phyloP scores from a whole-genome alignment of 2,113 vertebrate genomes.

The Rhinopomastus cyanomelas region DNA sequence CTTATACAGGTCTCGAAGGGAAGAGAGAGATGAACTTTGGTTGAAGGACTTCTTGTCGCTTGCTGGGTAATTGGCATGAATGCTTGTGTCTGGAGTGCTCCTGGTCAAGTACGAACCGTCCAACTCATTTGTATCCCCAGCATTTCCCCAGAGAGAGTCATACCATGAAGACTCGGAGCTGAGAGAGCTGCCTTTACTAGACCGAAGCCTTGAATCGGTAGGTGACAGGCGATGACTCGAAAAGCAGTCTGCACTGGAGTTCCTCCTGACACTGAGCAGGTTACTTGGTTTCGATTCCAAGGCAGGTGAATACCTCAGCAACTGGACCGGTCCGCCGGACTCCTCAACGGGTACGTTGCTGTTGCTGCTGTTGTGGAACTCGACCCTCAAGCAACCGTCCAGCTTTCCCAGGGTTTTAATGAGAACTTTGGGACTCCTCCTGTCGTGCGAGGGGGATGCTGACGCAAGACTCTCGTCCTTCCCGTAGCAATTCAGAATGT shows the following conservation, averaged over 20 bases:
- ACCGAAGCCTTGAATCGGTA: slow-evolving; percentile 80
- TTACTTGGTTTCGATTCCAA: slow-evolving; percentile 73
- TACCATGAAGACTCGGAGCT: slow-evolving; percentile 96
- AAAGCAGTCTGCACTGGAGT: slow-evolving; percentile 60
- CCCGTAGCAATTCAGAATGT: slow-evolving; percentile 75
- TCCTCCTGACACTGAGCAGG: slow-evolving; percentile 65
- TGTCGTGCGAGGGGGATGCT: slow-evolving; percentile 74
- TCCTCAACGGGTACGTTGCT: slow-evolving; percentile 69
- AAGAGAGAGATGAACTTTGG: slow-evolving; percentile 81
- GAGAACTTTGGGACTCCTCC: slow-evolving; percentile 89
- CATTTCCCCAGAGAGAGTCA: slow-evolving; percentile 90
- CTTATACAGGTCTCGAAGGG: slow-evolving; percentile 83
- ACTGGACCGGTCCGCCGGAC: slow-evolving; percentile 82
- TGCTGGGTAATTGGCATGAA: slow-evolving; percentile 63
- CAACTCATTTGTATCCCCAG: slow-evolving; percentile 79
- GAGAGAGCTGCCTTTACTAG: slow-evolving; percentile 92
- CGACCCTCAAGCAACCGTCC: slow-evolving; percentile 89
- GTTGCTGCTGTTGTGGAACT: slow-evolving; percentile 85
- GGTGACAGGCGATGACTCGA: slow-evolving; percentile 67
- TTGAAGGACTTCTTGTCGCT: slow-evolving; percentile 75
- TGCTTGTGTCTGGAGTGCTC: slow-evolving; percentile 71
- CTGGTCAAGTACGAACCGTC: slow-evolving; percentile 75
- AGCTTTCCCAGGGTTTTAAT: slow-evolving; percentile 88
- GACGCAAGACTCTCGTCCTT: slow-evolving; percentile 55
- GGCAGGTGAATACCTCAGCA: slow-evolving; percentile 89